Percentiles rank a stretch among this genome's conserved stretches.
phyloP scores from a whole-genome alignment of 2,888 invertebrate genomes.

The Dysmachus trigonus region DNA sequence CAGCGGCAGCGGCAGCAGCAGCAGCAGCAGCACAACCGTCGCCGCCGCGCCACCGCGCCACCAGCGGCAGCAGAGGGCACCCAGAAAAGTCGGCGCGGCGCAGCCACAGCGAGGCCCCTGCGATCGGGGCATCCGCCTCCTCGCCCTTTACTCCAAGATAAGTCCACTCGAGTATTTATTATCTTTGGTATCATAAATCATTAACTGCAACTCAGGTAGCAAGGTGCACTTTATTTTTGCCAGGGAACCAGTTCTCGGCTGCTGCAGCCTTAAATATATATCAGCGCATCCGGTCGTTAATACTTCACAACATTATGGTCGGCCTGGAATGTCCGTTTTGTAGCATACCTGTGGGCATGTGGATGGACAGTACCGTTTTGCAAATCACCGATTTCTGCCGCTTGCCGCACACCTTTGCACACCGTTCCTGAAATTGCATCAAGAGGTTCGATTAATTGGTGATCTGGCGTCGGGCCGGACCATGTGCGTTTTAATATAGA shows the following conservation, averaged over 20 bases:
- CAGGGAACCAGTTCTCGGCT: conserved; percentile 32
- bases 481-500: conserved; percentile 28
- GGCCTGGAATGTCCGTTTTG: conserved; percentile 47
- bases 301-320: conserved; percentile 50
- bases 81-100: background rate
- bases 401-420: conserved; percentile 27
- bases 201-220: conserved; percentile 55
- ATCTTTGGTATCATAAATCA: conserved; percentile 55
- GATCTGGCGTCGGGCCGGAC: conserved; percentile 29
- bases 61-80: background rate
- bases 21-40: background rate
- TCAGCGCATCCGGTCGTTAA: conserved; percentile 51
- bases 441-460: conserved; percentile 46
- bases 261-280: conserved; percentile 49
- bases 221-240: conserved; percentile 55
- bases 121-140: conserved; percentile 19
- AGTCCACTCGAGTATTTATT: conserved; percentile 54
- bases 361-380: conserved; percentile 50
- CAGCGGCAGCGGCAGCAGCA: background rate
- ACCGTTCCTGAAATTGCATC: background rate
- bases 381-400: conserved; percentile 46
- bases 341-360: conserved; percentile 44
- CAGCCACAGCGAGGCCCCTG: background rate
- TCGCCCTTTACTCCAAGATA: conserved; percentile 45
- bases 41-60: background rate